Conservation (phyloP, 2,113 vertebrate genomes). For the Daphoenositta chrysoptera region DNA sequence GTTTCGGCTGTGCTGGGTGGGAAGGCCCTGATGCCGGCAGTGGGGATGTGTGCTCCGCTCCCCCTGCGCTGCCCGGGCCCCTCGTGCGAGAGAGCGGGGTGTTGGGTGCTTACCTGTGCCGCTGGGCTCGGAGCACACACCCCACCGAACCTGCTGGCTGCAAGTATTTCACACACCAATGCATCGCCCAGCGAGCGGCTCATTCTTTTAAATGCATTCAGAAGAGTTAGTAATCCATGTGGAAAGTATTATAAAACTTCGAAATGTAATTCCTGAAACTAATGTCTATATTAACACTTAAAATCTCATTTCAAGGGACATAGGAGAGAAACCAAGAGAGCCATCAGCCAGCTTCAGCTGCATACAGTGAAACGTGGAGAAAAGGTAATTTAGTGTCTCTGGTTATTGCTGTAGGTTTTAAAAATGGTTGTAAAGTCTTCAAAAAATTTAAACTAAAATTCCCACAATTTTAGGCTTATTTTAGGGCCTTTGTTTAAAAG, state of each 20-base stretch:
- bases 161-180: neutral
- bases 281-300: neutral
- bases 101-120: neutral
- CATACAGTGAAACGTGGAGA: constrained; percentile 78
- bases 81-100: rapidly evolving
- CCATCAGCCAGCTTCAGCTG: constrained; percentile 76
- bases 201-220: neutral
- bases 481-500: neutral
- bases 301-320: constrained; percentile 65
- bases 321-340: constrained; percentile 80
- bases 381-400: constrained; percentile 68
- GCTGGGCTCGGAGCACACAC: neutral
- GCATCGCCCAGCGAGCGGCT: neutral
- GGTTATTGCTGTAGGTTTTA: neutral
- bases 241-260: neutral
- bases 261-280: neutral
- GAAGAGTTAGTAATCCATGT: neutral
- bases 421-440: neutral
- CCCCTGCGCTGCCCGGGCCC: neutral
- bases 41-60: rapidly evolving
- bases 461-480: neutral
- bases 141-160: neutral
- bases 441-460: neutral
- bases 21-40: neutral
- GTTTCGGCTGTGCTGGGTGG: neutral